These are phyloP conservation scores for Galleria mellonella DNA, from an alignment of 1,140 invertebrate genomes.

Conservation along the genomic window DNA sequence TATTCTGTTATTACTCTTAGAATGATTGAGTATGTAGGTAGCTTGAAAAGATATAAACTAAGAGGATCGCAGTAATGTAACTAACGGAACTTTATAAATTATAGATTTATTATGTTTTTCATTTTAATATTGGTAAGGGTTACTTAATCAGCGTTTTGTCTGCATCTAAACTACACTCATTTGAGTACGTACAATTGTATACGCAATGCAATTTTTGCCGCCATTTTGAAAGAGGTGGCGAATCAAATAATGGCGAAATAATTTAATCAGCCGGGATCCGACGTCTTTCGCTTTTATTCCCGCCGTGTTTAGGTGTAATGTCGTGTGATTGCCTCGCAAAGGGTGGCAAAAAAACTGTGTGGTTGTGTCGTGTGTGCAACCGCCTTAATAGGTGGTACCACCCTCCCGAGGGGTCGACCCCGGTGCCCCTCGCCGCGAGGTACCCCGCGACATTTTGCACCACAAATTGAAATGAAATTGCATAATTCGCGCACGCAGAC, in stretches of 20 bases:
- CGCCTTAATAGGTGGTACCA: slow-evolving; percentile 31
- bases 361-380: slow-evolving; percentile 46
- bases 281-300: slow-evolving; percentile 22
- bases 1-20: too few species aligned
- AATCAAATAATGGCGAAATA: slow-evolving; percentile 70
- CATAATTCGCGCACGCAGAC: slow-evolving; percentile 46
- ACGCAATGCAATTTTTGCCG: slow-evolving; percentile 37
- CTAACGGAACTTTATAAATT: neutral
- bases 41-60: too few species aligned
- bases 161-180: slow-evolving; percentile 11
- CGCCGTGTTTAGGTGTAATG: slow-evolving; percentile 26
- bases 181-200: slow-evolving; percentile 15
- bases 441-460: slow-evolving; percentile 21
- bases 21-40: too few species aligned
- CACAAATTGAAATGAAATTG: slow-evolving; percentile 62
- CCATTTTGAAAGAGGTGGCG: slow-evolving; percentile 69
- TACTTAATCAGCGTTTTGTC: neutral
- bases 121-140: neutral
- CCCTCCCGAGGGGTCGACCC: slow-evolving; percentile 5
- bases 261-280: slow-evolving; percentile 47
- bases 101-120: neutral
- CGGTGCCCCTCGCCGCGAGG: slow-evolving; percentile 7
- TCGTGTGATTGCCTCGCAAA: slow-evolving; percentile 19
- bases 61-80: too few species aligned
- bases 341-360: slow-evolving; percentile 47